phyloP scores from a whole-genome alignment of 1,140 invertebrate species.

The Choristoneura fumiferana region DNA sequence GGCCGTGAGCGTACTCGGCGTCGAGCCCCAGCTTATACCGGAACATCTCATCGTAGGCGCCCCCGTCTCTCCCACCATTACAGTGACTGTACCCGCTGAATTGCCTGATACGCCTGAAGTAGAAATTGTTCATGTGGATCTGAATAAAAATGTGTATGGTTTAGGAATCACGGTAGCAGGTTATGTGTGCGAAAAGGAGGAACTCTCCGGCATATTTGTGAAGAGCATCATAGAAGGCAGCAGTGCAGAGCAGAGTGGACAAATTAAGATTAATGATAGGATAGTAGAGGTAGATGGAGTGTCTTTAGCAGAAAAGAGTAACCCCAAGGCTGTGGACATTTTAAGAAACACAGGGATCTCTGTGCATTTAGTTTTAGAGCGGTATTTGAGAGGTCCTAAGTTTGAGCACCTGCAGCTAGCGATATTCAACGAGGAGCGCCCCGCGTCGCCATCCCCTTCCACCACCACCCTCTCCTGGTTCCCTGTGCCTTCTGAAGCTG shows the following conservation, averaged over 20 bases:
- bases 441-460: constrained; percentile 84
- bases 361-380: constrained; percentile 88
- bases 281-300: constrained; percentile 93
- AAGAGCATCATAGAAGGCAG: constrained; percentile 96
- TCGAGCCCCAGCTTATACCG: constrained; percentile 70
- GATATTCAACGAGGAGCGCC: constrained; percentile 84
- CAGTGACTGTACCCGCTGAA: constrained; percentile 67
- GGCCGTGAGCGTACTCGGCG: constrained; percentile 69
- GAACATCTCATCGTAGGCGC: constrained; percentile 68
- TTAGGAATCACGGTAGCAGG: constrained; percentile 84
- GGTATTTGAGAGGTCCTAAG: constrained; percentile 92
- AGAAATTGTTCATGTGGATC: constrained; percentile 80
- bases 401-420: constrained; percentile 93
- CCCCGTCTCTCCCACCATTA: constrained; percentile 63
- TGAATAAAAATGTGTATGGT: constrained; percentile 84
- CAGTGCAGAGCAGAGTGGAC: constrained; percentile 91
- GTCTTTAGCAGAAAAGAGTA: constrained; percentile 89
- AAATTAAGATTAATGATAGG: constrained; percentile 94
- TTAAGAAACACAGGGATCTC: constrained; percentile 89
- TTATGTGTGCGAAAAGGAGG: constrained; percentile 87
- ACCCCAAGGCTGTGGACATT: constrained; percentile 94
- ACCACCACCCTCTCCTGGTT: constrained; percentile 86
- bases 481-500: constrained; percentile 81
- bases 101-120: constrained; percentile 73
- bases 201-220: constrained; percentile 96